These are phyloP conservation scores for Drosophila lacicola DNA, from an alignment of 2,888 invertebrate genomes.

Conservation along the genomic window DNA sequence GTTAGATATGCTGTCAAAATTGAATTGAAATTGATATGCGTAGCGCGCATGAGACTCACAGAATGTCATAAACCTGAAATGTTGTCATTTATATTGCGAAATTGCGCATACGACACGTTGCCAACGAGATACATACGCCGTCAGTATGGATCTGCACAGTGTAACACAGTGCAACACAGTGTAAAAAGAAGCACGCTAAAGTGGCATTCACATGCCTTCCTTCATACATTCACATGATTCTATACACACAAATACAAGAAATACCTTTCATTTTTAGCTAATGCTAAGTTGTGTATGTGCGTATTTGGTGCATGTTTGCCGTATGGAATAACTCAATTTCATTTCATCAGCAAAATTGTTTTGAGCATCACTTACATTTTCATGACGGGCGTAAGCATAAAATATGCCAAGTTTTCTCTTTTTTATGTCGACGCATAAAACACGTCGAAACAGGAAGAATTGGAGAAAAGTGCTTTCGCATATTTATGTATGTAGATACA, in stretches of 20 bases:
- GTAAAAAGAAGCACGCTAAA: constrained; percentile 1
- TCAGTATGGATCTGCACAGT: constrained; percentile 21
- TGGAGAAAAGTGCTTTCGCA: constrained; percentile 25
- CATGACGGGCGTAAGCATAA: constrained; percentile 65
- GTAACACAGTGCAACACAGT: constrained; percentile 13
- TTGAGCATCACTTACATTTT: constrained; percentile 77
- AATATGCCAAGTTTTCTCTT: constrained; percentile 66
- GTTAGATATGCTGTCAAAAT: constrained; percentile 65
- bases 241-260: constrained; percentile 6
- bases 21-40: constrained; percentile 79
- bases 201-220: constrained; percentile 4
- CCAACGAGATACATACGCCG: constrained; percentile 3
- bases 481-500: constrained; percentile 19
- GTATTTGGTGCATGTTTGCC: constrained; percentile 27
- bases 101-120: constrained; percentile 76
- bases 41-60: constrained; percentile 48
- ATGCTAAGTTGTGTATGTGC: not conserved
- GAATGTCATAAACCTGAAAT: constrained; percentile 69
- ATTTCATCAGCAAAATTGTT: constrained; percentile 77
- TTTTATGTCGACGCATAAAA: constrained; percentile 67
- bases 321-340: constrained; percentile 72
- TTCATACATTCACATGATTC: not conserved
- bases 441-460: constrained; percentile 25
- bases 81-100: constrained; percentile 72
- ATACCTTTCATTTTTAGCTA: constrained; percentile 10